Percentiles rank a stretch among this genome's conserved stretches.
phyloP scores from a whole-genome alignment of 2,113 vertebrate genomes.

The Geothlypis trichas region DNA sequence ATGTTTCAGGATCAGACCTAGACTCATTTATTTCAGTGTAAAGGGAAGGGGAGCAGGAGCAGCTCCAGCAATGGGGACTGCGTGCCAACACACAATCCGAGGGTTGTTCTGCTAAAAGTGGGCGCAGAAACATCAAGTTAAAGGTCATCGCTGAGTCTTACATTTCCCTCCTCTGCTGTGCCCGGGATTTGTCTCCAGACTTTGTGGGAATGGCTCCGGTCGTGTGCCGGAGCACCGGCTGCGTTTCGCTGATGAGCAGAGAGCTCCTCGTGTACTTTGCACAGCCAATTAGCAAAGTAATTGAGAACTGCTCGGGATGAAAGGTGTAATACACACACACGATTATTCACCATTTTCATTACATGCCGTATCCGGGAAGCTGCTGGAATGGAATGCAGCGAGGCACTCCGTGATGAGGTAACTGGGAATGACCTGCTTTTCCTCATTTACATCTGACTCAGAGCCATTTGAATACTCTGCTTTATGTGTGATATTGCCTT shows the following conservation, averaged over 20 bases:
- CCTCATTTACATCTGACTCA: slow-evolving; percentile 65
- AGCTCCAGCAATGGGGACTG: neutral
- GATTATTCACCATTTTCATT: slow-evolving; percentile 65
- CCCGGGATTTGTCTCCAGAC: neutral
- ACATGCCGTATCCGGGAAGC: slow-evolving; percentile 53
- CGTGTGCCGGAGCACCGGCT: neutral
- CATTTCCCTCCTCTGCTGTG: neutral
- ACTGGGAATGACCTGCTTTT: slow-evolving; percentile 64
- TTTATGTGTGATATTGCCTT: slow-evolving; percentile 56
- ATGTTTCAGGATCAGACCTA: neutral
- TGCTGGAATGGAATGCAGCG: slow-evolving; percentile 40
- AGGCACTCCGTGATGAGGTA: slow-evolving; percentile 44
- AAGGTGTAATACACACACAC: slow-evolving; percentile 22
- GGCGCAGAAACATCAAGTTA: neutral
- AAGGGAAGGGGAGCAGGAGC: neutral
- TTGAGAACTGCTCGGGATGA: slow-evolving; percentile 55
- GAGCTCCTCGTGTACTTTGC: slow-evolving; percentile 19
- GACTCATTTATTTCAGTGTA: neutral
- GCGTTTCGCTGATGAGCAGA: neutral
- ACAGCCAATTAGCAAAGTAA: slow-evolving; percentile 61
- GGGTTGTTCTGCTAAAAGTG: neutral
- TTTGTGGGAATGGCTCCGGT: neutral
- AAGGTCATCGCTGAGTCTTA: neutral
- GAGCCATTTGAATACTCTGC: slow-evolving; percentile 16
- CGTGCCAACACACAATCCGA: neutral